Conservation (phyloP, 2,797 vertebrate genomes). For the Dromococcyx pavoninus region DNA sequence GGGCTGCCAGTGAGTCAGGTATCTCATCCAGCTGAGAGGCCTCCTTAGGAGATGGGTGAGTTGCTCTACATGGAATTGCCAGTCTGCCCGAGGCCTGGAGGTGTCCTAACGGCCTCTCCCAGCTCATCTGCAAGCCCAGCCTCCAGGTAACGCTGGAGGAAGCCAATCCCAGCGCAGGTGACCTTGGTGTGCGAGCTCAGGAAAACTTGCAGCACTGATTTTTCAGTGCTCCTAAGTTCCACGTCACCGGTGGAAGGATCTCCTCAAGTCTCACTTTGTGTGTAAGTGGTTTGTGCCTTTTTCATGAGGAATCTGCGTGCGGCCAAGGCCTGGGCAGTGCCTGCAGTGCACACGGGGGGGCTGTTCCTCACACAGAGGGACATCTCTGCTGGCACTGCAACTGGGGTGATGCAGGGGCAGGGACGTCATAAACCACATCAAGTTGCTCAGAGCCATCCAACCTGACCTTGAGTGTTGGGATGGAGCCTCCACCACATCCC, state of each 20-base stretch:
- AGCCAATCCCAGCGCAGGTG: background rate
- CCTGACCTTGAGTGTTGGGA: too few species aligned
- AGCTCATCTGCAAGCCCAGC: background rate
- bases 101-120: background rate
- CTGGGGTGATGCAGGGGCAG: too few species aligned
- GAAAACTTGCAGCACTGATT: background rate
- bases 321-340: background rate
- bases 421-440: too few species aligned
- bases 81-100: accelerated
- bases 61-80: accelerated
- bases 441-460: too few species aligned
- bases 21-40: background rate
- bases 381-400: background rate
- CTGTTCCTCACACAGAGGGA: background rate
- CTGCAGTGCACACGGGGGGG: too few species aligned
- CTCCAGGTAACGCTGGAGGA: background rate
- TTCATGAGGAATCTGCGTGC: background rate
- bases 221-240: background rate
- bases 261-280: background rate
- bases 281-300: background rate
- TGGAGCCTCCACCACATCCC: too few species aligned
- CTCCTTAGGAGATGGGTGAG: background rate
- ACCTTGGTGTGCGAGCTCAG: accelerated
- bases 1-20: background rate
- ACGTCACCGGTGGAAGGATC: background rate